A percentile compares a stretch with the other conserved stretches of the same genome.
phyloP scores from a whole-genome alignment of 2,113 vertebrate species.

The Silurus meridionalis region DNA sequence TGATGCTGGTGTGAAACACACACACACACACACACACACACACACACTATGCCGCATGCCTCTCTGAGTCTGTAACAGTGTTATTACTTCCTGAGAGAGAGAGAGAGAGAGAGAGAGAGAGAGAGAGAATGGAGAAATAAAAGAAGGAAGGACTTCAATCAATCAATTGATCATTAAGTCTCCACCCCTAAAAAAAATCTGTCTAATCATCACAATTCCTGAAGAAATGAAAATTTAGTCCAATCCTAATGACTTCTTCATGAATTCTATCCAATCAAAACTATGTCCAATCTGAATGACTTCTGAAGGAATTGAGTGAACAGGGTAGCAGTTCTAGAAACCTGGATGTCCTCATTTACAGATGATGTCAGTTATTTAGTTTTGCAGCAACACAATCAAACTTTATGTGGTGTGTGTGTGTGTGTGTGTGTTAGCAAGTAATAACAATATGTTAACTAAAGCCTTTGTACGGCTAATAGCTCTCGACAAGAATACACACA shows the following conservation, averaged over 20 bases:
- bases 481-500: not conserved
- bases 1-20: not conserved
- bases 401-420: not conserved
- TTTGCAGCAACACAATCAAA: not conserved
- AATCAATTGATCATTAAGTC: not conserved
- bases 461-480: not conserved
- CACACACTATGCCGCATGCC: not conserved
- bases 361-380: not conserved
- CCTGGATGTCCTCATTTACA: not conserved
- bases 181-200: not conserved
- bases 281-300: not conserved
- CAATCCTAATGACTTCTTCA: not conserved
- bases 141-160: not conserved
- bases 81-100: not conserved
- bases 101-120: no score
- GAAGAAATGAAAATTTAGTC: not conserved
- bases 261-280: not conserved
- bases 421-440: not conserved
- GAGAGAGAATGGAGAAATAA: no score
- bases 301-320: not conserved
- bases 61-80: not conserved
- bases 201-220: not conserved
- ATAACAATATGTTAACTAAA: not conserved
- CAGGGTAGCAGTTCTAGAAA: not conserved
- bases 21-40: not conserved